Base-by-base conservation (phyloP, 2,888 invertebrate species). In the Scrobipalpa atriplicella region DNA sequence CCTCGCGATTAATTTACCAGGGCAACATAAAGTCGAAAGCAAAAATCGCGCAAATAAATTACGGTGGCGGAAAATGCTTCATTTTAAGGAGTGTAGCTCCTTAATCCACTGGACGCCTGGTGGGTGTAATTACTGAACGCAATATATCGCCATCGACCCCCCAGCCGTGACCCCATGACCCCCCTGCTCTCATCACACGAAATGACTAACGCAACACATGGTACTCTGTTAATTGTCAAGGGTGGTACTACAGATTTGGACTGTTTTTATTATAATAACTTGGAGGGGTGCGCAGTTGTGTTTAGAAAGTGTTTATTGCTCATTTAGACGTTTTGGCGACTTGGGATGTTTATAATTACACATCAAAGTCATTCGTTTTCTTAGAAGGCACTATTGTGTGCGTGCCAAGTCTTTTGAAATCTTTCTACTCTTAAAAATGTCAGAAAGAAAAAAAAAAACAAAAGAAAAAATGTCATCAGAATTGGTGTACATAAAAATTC, bases 51-150 rank as follows among this genome's bases (percentile, higher is more conserved):
- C 71, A 72, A 72, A 84, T 84, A 83, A 84, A 87, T 86, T 78
- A 84, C 75, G 72, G 74, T 73, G 76, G 78, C 78, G 75, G 79
- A 80, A 85, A 88, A 85, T 85, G 83, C 81, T 83, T 86, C 83
- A 88, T 87, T 89, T 87, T 82, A 87, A 87, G 88, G 81, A 82
- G 81, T 78, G 80, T 80, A 78, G 76, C 83, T 84, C 81, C 88
- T 85, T 87, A 89, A 90, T 89, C 87, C 89, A 80, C 78, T 79
- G 81, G 74, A 74, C 75, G 79, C 81, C 82, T 85, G 84, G 87
- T 86, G 86, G 86, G 77, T 79, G 86, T 90, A 90, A 91, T 91
- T 89, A 87, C 87, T 74, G 78, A 72, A 78, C 82, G 86, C 87
- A 85, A 89, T 86, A 88, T 87, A 87, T 86, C 82, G 84, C 80